Percentiles rank a stretch among this genome's conserved stretches.
Conservation (phyloP, 2,113 vertebrate genomes). For the Indicator maculatus region DNA sequence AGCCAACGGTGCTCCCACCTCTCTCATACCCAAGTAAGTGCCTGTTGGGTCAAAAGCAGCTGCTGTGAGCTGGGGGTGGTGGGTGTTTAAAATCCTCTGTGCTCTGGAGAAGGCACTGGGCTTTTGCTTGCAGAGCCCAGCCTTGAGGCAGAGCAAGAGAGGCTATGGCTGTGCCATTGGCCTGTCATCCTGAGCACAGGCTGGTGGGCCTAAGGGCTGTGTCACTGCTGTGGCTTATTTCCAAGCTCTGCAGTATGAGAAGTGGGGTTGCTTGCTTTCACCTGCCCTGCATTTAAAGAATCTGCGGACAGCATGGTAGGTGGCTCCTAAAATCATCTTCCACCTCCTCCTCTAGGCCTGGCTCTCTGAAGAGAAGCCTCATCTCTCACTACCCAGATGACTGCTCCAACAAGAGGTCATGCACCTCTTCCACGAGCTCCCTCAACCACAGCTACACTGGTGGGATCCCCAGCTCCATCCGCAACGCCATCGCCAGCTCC, state of each 20-base stretch:
- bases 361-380: conserved; percentile 86
- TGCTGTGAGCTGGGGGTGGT: neutral
- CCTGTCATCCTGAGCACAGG: neutral
- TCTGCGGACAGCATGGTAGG: neutral
- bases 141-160: neutral
- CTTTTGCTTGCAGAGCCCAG: neutral
- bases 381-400: conserved; percentile 79
- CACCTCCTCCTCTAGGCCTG: conserved; percentile 77
- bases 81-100: neutral
- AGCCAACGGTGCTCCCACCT: conserved; percentile 85
- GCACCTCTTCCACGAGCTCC: conserved; percentile 89
- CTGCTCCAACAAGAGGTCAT: conserved; percentile 84
- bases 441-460: conserved; percentile 64
- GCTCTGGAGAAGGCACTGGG: neutral
- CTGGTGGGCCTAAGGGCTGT: fast-evolving
- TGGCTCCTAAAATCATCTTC: neutral
- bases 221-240: neutral
- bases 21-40: conserved; percentile 92
- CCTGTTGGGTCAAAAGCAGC: fast-evolving
- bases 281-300: neutral
- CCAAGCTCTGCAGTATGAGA: neutral
- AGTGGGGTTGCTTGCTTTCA: neutral
- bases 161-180: fast-evolving
- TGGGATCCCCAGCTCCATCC: conserved; percentile 81
- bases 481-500: conserved; percentile 93